These are phyloP conservation scores for Cardiocondyla obscurior DNA, from an alignment of 1,140 invertebrate genomes.

Conservation along the genomic window DNA sequence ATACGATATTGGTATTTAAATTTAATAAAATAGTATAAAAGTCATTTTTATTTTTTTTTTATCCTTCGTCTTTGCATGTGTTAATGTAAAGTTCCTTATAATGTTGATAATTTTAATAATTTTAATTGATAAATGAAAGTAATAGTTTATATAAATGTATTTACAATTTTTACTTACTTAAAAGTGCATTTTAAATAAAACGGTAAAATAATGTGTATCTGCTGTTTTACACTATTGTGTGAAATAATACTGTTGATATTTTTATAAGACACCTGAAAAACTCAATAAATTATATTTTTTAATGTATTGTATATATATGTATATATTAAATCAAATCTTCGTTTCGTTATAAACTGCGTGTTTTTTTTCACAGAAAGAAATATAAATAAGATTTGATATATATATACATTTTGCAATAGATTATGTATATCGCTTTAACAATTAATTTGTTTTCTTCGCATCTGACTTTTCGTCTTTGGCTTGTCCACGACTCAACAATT, in stretches of 20 bases:
- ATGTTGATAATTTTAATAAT: too few species aligned
- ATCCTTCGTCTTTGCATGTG: conserved; percentile 19
- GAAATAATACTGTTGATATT: conserved; percentile 62
- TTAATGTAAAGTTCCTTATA: too few species aligned
- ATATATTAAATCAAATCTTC: too few species aligned
- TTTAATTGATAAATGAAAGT: conserved; percentile 6
- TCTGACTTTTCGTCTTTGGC: conserved; percentile 91
- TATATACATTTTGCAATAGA: neutral
- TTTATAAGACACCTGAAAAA: conserved; percentile 36
- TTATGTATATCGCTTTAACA: neutral
- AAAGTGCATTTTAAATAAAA: neutral
- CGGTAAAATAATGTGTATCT: neutral
- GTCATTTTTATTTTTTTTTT: conserved; percentile 20
- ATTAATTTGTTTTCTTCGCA: conserved; percentile 91
- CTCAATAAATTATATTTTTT: conserved; percentile 35
- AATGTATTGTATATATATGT: conserved; percentile 57
- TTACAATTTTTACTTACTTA: neutral
- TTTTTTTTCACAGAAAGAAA: conserved; percentile 19
- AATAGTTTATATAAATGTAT: neutral
- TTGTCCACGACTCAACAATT: conserved; percentile 91
- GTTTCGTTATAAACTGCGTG: neutral
- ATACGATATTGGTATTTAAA: conserved; percentile 36
- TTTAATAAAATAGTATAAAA: conserved; percentile 68
- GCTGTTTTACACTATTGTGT: conserved; percentile 9
- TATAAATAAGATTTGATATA: conserved; percentile 1